These are phyloP conservation scores for Julus scanicus DNA, from an alignment of 2,888 invertebrate genomes.

Conservation along the genomic window DNA sequence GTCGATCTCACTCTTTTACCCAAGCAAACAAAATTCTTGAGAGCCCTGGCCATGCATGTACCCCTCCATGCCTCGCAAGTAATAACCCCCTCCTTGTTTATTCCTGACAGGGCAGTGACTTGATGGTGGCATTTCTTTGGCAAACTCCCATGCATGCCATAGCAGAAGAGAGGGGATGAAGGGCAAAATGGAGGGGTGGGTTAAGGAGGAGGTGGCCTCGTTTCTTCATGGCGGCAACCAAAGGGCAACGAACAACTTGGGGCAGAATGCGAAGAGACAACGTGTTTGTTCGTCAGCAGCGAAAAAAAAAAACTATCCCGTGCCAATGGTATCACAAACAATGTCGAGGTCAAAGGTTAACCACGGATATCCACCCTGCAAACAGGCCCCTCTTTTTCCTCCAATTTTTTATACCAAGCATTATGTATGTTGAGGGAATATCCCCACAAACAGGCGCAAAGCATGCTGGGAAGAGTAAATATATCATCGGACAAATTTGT, in stretches of 20 bases:
- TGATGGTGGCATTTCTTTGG: slow-evolving; percentile 39
- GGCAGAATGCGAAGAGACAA: slow-evolving; percentile 31
- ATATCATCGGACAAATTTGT: too few relatives aligned
- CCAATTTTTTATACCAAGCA: not conserved
- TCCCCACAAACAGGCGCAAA: not conserved
- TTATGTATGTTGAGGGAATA: not conserved
- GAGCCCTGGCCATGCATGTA: slow-evolving; percentile 39
- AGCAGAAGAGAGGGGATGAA: not conserved
- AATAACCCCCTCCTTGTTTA: slow-evolving; percentile 41
- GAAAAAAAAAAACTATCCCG: slow-evolving; percentile 33
- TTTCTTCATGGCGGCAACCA: slow-evolving; percentile 1
- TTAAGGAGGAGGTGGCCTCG: not conserved
- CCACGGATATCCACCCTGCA: not conserved
- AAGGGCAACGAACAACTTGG: slow-evolving; percentile 42
- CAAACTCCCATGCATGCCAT: slow-evolving; percentile 42
- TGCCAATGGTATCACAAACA: slow-evolving; percentile 42
- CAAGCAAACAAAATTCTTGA: slow-evolving; percentile 34
- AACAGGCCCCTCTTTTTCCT: not conserved
- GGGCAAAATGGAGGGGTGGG: not conserved
- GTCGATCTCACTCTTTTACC: slow-evolving; percentile 5
- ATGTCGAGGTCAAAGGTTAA: slow-evolving; percentile 39
- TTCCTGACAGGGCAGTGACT: slow-evolving; percentile 42
- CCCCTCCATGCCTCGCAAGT: slow-evolving; percentile 30
- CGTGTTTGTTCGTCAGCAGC: slow-evolving; percentile 8
- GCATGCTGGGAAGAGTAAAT: not conserved